Conservation (phyloP, 2,888 invertebrate genomes). For the Apamea sordens region DNA sequence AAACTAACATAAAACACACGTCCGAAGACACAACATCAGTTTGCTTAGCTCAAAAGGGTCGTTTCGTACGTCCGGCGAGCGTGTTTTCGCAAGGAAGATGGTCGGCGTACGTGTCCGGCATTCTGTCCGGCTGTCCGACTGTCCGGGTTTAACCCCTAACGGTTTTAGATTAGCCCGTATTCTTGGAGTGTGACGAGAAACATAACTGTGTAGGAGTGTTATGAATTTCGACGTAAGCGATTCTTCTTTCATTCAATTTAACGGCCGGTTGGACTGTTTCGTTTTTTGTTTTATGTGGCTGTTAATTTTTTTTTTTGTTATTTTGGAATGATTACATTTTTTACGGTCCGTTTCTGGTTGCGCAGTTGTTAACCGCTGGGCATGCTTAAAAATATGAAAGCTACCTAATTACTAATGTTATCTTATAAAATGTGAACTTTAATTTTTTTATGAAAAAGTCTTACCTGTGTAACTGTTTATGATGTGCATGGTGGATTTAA, state of each 20-base stretch:
- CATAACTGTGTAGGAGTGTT: conserved; percentile 65
- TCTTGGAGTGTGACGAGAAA: conserved; percentile 70
- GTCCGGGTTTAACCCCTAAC: conserved; percentile 64
- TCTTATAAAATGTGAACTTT: neutral
- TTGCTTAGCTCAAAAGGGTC: conserved; percentile 72
- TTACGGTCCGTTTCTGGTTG: neutral
- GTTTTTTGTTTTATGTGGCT: conserved; percentile 52
- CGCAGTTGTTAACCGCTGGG: neutral
- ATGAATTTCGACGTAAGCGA: conserved; percentile 63
- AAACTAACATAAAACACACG: conserved; percentile 59
- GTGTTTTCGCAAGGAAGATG: conserved; percentile 76
- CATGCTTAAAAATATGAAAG: neutral
- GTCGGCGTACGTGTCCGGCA: conserved; percentile 78
- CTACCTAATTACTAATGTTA: neutral
- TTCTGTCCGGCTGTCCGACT: conserved; percentile 42
- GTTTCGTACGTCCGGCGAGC: conserved; percentile 71
- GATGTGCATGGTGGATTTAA: neutral
- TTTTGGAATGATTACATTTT: conserved; percentile 37
- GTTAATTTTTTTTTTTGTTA: conserved; percentile 37
- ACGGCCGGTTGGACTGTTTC: conserved; percentile 53
- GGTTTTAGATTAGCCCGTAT: conserved; percentile 76
- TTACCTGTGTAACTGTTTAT: neutral
- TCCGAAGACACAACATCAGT: conserved; percentile 68
- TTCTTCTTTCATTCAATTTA: conserved; percentile 65
- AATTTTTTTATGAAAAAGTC: neutral